Percentiles rank a stretch among this genome's conserved stretches.
These are phyloP conservation scores for Falco biarmicus DNA, from an alignment of 2,797 vertebrate genomes.

Conservation along the genomic window DNA sequence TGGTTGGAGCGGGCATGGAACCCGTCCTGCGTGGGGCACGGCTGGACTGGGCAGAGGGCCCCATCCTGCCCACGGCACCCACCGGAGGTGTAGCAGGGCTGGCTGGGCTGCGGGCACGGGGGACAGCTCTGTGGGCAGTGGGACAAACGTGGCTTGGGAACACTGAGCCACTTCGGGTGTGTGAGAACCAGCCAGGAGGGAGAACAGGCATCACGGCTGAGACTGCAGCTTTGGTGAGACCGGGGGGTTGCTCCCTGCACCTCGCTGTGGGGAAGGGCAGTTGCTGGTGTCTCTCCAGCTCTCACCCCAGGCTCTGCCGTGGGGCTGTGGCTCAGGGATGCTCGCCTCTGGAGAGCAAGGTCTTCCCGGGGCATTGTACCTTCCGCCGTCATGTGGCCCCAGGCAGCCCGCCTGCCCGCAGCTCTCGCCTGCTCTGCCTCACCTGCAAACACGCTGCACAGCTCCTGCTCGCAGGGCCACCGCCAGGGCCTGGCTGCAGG, in stretches of 20 bases:
- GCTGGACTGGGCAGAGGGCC: not conserved
- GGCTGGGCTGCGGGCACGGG: not conserved
- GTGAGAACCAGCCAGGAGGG: not conserved
- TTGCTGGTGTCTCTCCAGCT: not conserved
- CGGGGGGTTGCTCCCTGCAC: not conserved
- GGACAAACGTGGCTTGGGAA: not conserved
- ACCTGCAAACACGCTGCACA: not conserved
- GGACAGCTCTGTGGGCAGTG: not conserved
- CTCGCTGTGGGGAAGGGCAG: not conserved
- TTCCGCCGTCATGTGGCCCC: rapidly evolving
- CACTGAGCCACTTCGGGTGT: rapidly evolving
- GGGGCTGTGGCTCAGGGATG: not conserved
- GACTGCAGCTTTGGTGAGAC: rapidly evolving
- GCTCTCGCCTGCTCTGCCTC: not conserved
- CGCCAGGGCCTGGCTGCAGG: not conserved
- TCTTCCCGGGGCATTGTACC: not conserved
- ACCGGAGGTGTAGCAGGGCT: not conserved
- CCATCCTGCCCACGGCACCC: not conserved
- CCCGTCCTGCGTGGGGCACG: not conserved
- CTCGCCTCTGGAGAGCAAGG: not conserved
- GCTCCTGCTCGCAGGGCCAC: not conserved
- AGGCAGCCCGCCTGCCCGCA: not conserved
- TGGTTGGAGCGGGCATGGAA: not conserved
- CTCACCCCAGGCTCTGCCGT: rapidly evolving
- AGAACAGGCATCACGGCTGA: not conserved